Conservation (phyloP, 2,888 invertebrate species). For the Papilio elwesi region DNA sequence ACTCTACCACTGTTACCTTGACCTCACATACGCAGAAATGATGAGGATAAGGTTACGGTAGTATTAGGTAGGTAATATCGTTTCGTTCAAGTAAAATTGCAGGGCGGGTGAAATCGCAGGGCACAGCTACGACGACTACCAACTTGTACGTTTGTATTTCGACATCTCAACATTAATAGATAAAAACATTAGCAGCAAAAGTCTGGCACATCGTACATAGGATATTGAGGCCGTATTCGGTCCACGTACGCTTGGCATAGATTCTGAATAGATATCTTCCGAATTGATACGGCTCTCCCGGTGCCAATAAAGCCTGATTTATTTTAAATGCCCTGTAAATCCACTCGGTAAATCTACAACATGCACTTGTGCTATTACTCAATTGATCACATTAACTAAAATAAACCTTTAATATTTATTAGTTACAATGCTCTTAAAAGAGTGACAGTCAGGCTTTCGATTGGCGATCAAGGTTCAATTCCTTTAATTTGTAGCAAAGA, state of each 20-base stretch:
- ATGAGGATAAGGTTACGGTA: too few relatives aligned
- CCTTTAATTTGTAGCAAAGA: too few relatives aligned
- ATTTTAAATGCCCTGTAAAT: slow-evolving; percentile 51
- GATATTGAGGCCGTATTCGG: slow-evolving; percentile 62
- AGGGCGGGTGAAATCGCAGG: too few relatives aligned
- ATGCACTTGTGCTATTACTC: slow-evolving; percentile 22
- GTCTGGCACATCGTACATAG: slow-evolving; percentile 11
- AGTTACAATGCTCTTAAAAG: background rate
- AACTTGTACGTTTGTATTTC: background rate
- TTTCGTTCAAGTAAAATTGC: too few relatives aligned
- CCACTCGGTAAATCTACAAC: slow-evolving; percentile 38
- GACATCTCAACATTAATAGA: background rate
- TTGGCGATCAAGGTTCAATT: too few relatives aligned
- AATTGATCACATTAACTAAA: slow-evolving; percentile 18
- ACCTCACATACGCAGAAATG: too few relatives aligned
- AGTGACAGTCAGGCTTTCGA: too few relatives aligned
- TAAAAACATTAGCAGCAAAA: background rate
- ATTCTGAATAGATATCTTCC: slow-evolving; percentile 78
- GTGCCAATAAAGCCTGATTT: slow-evolving; percentile 79
- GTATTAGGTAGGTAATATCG: too few relatives aligned
- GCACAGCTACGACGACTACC: too few relatives aligned
- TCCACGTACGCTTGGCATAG: slow-evolving; percentile 72
- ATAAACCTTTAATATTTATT: background rate
- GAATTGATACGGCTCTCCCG: slow-evolving; percentile 77
- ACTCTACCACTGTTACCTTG: too few relatives aligned